Conservation (phyloP, 23 tunicate species). For the Styela clava region DNA sequence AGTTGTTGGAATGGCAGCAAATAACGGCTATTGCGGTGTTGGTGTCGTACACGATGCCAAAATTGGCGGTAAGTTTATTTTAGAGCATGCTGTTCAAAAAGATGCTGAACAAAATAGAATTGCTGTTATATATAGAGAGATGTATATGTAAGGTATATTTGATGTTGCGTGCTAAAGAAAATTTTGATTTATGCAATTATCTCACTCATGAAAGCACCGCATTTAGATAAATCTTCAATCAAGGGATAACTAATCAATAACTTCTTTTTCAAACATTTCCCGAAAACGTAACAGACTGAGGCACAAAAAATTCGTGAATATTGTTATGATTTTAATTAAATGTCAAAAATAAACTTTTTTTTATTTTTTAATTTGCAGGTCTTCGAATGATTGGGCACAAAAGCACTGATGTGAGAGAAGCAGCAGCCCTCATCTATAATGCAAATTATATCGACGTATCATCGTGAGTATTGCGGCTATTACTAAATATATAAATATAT, state of each 20-base stretch:
- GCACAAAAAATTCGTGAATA: too few relatives aligned
- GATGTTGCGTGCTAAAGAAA: too few relatives aligned
- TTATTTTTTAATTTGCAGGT: not conserved
- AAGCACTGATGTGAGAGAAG: slow-evolving; percentile 12
- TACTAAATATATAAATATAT: not conserved
- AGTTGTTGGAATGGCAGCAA: slow-evolving; percentile 24
- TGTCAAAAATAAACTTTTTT: too few relatives aligned
- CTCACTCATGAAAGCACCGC: too few relatives aligned
- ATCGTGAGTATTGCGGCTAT: slow-evolving; percentile 22
- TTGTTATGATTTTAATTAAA: too few relatives aligned
- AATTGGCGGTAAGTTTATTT: slow-evolving; percentile 2
- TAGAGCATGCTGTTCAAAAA: not conserved
- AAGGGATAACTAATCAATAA: too few relatives aligned
- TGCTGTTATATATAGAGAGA: not conserved
- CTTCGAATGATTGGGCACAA: not conserved
- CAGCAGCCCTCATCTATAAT: slow-evolving; percentile 18
- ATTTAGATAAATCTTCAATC: too few relatives aligned
- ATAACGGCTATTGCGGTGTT: slow-evolving; percentile 14
- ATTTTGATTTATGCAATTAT: too few relatives aligned
- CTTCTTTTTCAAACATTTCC: too few relatives aligned
- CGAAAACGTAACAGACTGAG: too few relatives aligned
- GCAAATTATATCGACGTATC: slow-evolving; percentile 27
- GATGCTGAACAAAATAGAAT: too few relatives aligned
- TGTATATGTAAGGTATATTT: not conserved
- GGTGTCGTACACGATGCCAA: slow-evolving; percentile 22